Conservation (phyloP, 2,797 vertebrate species). For the Neopelma chrysocephalum region DNA sequence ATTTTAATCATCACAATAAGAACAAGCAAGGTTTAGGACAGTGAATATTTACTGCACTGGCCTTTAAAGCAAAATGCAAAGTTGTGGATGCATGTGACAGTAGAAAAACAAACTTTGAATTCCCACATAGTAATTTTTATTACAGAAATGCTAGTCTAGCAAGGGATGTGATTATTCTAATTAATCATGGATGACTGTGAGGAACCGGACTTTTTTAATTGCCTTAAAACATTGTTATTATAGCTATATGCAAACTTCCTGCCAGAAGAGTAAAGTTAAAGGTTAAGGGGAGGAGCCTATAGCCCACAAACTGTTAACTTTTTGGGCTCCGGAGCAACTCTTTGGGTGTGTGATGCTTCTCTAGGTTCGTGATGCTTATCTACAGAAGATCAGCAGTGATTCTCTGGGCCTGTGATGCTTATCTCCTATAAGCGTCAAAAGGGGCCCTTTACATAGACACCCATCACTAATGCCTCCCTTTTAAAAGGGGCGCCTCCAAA, state of each 20-base stretch:
- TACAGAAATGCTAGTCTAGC: not conserved
- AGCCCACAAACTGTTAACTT: not conserved
- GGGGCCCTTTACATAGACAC: not conserved
- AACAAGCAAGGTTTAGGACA: not conserved
- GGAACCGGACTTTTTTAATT: not conserved
- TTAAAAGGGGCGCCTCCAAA: not conserved
- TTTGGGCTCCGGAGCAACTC: too few species aligned
- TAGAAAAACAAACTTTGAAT: not conserved
- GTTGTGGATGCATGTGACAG: not conserved
- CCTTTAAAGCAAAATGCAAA: not conserved
- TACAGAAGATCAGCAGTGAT: not conserved
- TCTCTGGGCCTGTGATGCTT: not conserved
- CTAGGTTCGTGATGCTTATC: not conserved
- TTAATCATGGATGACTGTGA: not conserved
- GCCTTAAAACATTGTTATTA: not conserved
- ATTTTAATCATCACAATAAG: not conserved
- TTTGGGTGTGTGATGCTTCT: not conserved
- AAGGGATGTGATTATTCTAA: not conserved
- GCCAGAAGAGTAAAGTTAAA: not conserved
- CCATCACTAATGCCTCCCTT: not conserved
- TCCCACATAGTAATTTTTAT: not conserved
- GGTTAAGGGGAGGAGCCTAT: not conserved
- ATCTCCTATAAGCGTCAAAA: not conserved
- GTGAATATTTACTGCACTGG: not conserved
- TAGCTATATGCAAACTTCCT: not conserved